phyloP scores from a whole-genome alignment of 2,113 vertebrate species.

The Hippocampus comes region DNA sequence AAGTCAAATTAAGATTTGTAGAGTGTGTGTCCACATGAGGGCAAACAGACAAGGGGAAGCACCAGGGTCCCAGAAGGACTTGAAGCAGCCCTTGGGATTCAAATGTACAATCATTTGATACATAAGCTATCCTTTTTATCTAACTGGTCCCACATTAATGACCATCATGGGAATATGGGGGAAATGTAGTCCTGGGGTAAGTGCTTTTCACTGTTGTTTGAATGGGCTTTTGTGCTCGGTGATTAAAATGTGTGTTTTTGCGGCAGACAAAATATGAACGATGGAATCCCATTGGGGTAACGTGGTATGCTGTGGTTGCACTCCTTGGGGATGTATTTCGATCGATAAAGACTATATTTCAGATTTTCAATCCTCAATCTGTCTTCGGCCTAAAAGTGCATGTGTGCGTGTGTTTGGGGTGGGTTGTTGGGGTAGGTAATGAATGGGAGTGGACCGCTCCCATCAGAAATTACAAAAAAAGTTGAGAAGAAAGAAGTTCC shows the following conservation, averaged over 20 bases:
- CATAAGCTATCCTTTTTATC: slow-evolving; percentile 47
- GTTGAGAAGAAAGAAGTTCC: slow-evolving; percentile 30
- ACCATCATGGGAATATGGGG: slow-evolving; percentile 62
- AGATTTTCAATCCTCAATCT: slow-evolving; percentile 59
- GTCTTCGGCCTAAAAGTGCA: slow-evolving; percentile 38
- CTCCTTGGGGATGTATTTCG: slow-evolving; percentile 64
- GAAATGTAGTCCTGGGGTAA: slow-evolving; percentile 45
- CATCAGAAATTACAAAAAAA: slow-evolving; percentile 57
- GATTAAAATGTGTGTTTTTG: slow-evolving; percentile 33
- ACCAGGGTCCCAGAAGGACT: slow-evolving; percentile 16
- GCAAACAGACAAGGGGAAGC: slow-evolving; percentile 47
- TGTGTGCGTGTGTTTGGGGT: slow-evolving; percentile 20
- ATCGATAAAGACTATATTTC: slow-evolving; percentile 61
- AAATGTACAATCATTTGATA: slow-evolving; percentile 55
- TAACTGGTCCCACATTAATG: slow-evolving; percentile 65
- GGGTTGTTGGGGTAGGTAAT: slow-evolving; percentile 27
- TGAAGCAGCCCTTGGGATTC: slow-evolving; percentile 38
- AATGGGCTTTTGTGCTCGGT: slow-evolving; percentile 15
- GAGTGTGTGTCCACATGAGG: slow-evolving; percentile 20
- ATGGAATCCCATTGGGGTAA: slow-evolving; percentile 35
- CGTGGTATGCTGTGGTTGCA: slow-evolving; percentile 37
- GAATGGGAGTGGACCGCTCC: slow-evolving; percentile 52
- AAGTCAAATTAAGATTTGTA: slow-evolving; percentile 13
- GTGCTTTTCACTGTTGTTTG: slow-evolving; percentile 8
- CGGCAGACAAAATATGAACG: slow-evolving; percentile 54